Conservation (phyloP, 2,797 vertebrate genomes). For the Pipistrellus pipistrellus region DNA sequence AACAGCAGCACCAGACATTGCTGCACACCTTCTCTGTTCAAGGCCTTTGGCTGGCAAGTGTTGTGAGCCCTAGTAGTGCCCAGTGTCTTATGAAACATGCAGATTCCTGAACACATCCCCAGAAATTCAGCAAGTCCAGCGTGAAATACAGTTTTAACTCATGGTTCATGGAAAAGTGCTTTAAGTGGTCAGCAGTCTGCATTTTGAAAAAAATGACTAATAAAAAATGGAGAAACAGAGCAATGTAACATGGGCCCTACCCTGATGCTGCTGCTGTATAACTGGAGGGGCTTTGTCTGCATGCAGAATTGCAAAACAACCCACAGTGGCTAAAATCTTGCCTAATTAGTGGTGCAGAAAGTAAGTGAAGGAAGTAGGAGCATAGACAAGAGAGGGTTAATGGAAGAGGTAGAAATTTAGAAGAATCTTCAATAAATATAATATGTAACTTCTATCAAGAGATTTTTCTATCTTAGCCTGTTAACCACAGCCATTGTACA, state of each 20-base stretch:
- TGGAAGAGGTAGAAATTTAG: background rate
- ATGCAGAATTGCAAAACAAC: background rate
- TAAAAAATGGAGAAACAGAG: background rate
- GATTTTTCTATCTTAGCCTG: background rate
- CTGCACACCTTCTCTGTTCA: background rate
- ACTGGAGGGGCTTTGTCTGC: background rate
- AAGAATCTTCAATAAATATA: background rate
- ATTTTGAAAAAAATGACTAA: background rate
- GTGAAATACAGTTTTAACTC: background rate
- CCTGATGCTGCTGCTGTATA: background rate
- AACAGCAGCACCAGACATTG: background rate
- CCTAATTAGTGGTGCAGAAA: background rate
- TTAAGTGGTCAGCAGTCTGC: background rate
- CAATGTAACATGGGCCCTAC: background rate
- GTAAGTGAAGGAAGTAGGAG: background rate
- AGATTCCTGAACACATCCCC: background rate
- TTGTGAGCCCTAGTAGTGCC: background rate
- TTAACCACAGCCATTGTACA: background rate
- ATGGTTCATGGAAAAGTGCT: background rate
- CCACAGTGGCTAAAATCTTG: background rate
- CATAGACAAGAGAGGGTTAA: background rate
- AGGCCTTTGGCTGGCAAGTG: background rate
- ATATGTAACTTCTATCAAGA: background rate
- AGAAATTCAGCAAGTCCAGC: background rate
- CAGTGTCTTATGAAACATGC: background rate